Evolutionary conservation across 2,797 vertebrate genomes (phyloP).

Genomic region (Prionace glauca): DNA sequence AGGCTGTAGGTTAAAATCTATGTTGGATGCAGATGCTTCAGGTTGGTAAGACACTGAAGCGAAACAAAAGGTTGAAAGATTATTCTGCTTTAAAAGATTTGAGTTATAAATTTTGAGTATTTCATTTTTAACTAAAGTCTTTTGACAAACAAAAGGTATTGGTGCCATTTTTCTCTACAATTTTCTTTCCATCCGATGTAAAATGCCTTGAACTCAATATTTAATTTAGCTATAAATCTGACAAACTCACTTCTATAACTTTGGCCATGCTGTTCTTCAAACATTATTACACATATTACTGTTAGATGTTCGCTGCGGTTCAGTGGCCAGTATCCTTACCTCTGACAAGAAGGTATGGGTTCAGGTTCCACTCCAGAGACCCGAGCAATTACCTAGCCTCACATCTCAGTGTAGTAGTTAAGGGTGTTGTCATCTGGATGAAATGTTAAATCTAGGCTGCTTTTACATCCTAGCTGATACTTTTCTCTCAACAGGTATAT

Average conservation of each 20-base stretch:
- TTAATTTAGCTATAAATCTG: background rate
- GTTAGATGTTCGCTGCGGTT: background rate
- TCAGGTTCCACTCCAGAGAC: background rate
- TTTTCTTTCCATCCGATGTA: conserved; percentile 37
- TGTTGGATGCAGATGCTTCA: too few relatives aligned
- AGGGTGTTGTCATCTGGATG: background rate
- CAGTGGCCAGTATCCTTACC: background rate
- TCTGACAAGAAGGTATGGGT: background rate
- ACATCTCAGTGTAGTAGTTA: background rate
- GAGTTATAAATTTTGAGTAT: background rate
- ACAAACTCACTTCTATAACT: background rate
- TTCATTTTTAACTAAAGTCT: background rate
- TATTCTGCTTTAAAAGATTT: background rate
- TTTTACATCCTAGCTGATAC: background rate
- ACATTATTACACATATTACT: background rate
- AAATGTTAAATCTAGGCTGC: background rate
- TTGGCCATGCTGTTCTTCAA: background rate
- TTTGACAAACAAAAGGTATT: background rate
- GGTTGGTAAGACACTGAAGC: background rate
- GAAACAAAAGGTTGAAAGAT: background rate
- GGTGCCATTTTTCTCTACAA: background rate
- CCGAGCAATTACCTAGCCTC: background rate
- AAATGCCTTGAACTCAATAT: background rate
- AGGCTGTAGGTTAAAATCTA: too few relatives aligned
- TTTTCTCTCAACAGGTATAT: background rate